Evolutionary conservation across 1,140 invertebrate genomes (phyloP).

Genomic region (Macrobrachium rosenbergii): DNA sequence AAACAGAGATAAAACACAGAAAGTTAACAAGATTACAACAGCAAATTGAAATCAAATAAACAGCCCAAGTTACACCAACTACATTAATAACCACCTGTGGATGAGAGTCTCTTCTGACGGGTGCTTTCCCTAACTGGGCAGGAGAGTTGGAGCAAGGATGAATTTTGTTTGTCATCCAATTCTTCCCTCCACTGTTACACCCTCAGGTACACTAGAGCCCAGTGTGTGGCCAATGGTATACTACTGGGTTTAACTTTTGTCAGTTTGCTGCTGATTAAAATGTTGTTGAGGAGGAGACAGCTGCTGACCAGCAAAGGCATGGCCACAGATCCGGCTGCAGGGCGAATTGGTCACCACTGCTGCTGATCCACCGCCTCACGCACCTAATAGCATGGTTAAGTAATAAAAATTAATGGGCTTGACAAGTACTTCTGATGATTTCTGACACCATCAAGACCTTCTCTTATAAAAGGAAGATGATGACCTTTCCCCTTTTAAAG

Average conservation of each 20-base stretch:
- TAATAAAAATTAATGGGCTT: no score
- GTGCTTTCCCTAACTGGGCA: slow-evolving; percentile 89
- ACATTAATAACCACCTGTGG: neutral
- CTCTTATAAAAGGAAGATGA: no score
- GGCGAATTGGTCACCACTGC: slow-evolving; percentile 42
- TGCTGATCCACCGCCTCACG: slow-evolving; percentile 32
- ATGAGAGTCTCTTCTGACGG: slow-evolving; percentile 82
- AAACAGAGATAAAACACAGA: no score
- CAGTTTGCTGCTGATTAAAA: slow-evolving; percentile 29
- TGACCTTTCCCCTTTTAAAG: no score
- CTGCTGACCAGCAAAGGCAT: slow-evolving; percentile 34
- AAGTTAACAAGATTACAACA: no score
- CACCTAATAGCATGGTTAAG: neutral
- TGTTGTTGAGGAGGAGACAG: slow-evolving; percentile 24
- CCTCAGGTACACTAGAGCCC: slow-evolving; percentile 5
- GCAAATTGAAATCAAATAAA: neutral
- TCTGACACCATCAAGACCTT: no score
- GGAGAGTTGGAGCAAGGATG: slow-evolving; percentile 92
- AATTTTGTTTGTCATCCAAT: slow-evolving; percentile 77
- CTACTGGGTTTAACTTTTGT: slow-evolving; percentile 45
- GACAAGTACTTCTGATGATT: no score
- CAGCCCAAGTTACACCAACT: neutral
- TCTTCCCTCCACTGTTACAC: slow-evolving; percentile 60
- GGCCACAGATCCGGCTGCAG: slow-evolving; percentile 33
- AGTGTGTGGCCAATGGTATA: slow-evolving; percentile 41